Conservation (phyloP, 2,888 invertebrate genomes). For the Eubasilissa splendida region DNA sequence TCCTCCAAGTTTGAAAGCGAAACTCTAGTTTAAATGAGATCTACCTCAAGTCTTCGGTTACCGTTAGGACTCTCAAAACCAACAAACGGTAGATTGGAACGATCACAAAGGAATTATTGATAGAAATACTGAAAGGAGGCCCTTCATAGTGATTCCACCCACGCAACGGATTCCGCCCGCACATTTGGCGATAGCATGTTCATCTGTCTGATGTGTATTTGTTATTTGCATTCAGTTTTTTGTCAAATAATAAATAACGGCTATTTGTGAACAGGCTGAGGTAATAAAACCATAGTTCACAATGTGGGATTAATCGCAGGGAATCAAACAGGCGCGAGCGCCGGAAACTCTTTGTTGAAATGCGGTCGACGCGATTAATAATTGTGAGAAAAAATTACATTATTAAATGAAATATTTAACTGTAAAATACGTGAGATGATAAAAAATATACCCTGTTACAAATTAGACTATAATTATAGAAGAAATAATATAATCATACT, state of each 20-base stretch:
- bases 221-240: conserved; percentile 50
- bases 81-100: conserved; percentile 43
- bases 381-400: neutral
- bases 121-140: conserved; percentile 47
- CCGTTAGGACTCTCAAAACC: conserved; percentile 43
- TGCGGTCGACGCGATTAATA: neutral
- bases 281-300: conserved; percentile 18
- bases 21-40: conserved; percentile 37
- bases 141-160: conserved; percentile 52
- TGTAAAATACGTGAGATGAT: no score
- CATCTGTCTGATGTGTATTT: conserved; percentile 52
- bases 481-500: no score
- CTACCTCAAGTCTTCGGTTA: conserved; percentile 41
- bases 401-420: no score
- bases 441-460: no score
- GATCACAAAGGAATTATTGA: conserved; percentile 56
- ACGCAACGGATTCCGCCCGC: conserved; percentile 45
- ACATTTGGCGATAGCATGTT: conserved; percentile 52
- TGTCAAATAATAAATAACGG: conserved; percentile 50
- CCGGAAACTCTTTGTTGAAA: conserved; percentile 12
- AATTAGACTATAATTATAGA: no score
- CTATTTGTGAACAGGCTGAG: conserved; percentile 38
- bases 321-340: conserved; percentile 1
- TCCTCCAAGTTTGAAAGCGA: neutral
- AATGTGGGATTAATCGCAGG: conserved; percentile 13